These are phyloP conservation scores for Rana temporaria DNA, from an alignment of 2,113 vertebrate genomes.

Conservation along the genomic window DNA sequence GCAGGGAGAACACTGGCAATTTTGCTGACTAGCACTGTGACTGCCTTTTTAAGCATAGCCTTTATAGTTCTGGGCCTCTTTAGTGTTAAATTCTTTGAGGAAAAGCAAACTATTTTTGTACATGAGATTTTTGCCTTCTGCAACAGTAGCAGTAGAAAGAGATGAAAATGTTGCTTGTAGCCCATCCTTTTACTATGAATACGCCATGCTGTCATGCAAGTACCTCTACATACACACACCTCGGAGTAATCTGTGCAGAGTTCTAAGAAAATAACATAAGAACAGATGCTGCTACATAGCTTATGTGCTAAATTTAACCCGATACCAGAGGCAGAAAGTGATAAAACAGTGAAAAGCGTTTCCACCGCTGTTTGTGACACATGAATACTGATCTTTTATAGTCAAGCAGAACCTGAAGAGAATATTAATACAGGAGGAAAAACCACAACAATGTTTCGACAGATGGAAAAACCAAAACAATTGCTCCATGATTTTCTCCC, in stretches of 20 bases:
- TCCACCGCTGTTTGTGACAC: conserved; percentile 22
- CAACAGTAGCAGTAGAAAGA: too few species aligned
- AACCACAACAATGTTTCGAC: conserved; percentile 2
- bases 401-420: background rate
- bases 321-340: conserved; percentile 37
- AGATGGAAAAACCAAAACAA: conserved; percentile 14
- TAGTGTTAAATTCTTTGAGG: too few species aligned
- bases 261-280: conserved; percentile 26
- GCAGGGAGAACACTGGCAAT: too few species aligned
- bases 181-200: too few species aligned
- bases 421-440: conserved; percentile 6
- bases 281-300: conserved; percentile 27
- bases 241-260: conserved; percentile 12
- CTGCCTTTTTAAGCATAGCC: too few species aligned
- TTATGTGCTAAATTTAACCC: conserved; percentile 30
- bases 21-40: too few species aligned
- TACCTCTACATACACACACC: conserved; percentile 10
- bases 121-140: too few species aligned
- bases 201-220: too few species aligned
- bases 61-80: too few species aligned
- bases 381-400: conserved; percentile 35
- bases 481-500: background rate
- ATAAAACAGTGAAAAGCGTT: conserved; percentile 27
- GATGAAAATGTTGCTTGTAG: too few species aligned
- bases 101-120: too few species aligned